Conservation (phyloP, 2,888 invertebrate genomes). For the Hoplodrina ambigua region DNA sequence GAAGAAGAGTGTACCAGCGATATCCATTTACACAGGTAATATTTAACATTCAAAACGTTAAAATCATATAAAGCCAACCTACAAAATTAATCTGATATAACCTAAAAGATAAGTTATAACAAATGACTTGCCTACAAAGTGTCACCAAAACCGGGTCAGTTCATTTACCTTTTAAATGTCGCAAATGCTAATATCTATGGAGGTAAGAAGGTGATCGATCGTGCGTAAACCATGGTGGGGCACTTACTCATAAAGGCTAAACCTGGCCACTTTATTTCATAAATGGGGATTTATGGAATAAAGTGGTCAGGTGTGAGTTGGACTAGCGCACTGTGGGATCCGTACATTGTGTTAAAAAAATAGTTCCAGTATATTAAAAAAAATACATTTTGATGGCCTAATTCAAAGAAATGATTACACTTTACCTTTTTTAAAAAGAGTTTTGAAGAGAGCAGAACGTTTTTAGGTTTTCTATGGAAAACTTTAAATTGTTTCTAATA, state of each 20-base stretch:
- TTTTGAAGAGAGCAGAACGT: too few species aligned
- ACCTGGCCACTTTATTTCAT: neutral
- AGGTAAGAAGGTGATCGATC: constrained; percentile 52
- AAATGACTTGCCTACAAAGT: constrained; percentile 33
- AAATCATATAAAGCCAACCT: constrained; percentile 1
- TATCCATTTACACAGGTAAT: too few species aligned
- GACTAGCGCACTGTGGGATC: neutral
- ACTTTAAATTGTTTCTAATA: too few species aligned
- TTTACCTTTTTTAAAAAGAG: too few species aligned
- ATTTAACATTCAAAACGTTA: neutral
- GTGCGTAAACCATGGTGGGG: constrained; percentile 11
- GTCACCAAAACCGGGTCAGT: constrained; percentile 36
- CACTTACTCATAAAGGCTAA: constrained; percentile 9
- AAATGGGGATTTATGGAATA: constrained; percentile 11
- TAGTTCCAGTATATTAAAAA: too few species aligned
- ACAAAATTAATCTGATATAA: constrained; percentile 20
- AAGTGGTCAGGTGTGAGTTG: neutral
- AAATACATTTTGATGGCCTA: too few species aligned
- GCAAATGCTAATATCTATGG: constrained; percentile 40
- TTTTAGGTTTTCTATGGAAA: too few species aligned
- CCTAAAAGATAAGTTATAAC: constrained; percentile 41
- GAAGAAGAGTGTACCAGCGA: too few species aligned
- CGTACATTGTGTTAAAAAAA: too few species aligned
- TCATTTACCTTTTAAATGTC: constrained; percentile 55
- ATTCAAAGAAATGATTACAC: too few species aligned